Evolutionary conservation across 2,113 vertebrate species (phyloP), one percentile per base, ranked within the genome.

Genomic region (Canis aureus): DNA sequence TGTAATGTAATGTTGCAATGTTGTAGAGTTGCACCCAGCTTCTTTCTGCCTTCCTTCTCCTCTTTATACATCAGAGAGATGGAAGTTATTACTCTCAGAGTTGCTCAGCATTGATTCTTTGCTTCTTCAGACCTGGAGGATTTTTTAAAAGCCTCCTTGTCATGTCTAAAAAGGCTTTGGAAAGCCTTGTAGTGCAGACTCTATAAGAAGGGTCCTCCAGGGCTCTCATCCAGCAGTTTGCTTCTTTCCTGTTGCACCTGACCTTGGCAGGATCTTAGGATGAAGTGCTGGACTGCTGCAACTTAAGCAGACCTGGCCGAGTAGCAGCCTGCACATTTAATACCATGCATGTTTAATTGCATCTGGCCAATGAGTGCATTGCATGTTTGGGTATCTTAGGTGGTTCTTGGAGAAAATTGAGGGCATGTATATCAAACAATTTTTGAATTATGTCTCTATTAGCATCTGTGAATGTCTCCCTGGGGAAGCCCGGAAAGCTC

Each of bases 371-470:
- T 64, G 90, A 87, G 53, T 32, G 16, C 9, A 1, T 12, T 92
- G 84, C 80, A 64, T 94, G 92, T 83, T 96, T 91, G 74, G 66
- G 53, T 82, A 93, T 93, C 86, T 92, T 93, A 94, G 92, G 94
- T 97, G 89, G 86, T 98, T 97, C 97, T 97, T 85, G 88, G 97
- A 96, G 92, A 94, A 97, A 97, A 96, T 88, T 43, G 87, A 97
- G 96, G 94, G 73, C 94, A 83, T 97, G 97, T 97, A 94, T 97
- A 97, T 98, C 97, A 97, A 98, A 97, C 97, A 95, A 96, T 98
- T 97, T 98, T 98, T 98, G 98, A 98, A 96, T 98, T 97, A 98
- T 97, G 51, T 97, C 97, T 98, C 95, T 97, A 96, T 98, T 98
- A 97, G 97, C 91, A 80, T 95, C 97, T 69, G 94, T 73, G 97